phyloP scores from a whole-genome alignment of 2,888 invertebrate species.

The Patella ulyssiponensis region DNA sequence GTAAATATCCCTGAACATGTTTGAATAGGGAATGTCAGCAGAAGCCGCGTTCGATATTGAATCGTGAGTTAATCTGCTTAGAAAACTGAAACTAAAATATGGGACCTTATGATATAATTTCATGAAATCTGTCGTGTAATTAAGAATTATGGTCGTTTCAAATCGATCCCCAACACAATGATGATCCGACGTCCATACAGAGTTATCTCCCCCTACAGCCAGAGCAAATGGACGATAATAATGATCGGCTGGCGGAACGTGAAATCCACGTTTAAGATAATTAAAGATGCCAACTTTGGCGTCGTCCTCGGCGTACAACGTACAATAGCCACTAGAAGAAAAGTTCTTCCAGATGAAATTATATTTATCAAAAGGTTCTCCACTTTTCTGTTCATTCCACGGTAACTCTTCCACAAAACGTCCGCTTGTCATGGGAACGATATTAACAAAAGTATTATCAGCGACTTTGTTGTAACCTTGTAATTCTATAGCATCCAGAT shows the following conservation, averaged over 20 bases:
- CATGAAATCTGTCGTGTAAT: constrained; percentile 76
- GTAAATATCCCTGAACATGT: constrained; percentile 75
- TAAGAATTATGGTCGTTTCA: constrained; percentile 80
- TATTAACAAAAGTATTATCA: constrained; percentile 92
- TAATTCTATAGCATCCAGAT: constrained; percentile 83
- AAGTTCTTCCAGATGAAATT: constrained; percentile 88
- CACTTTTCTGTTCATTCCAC: constrained; percentile 19
- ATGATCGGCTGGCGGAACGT: constrained; percentile 84
- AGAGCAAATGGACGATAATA: constrained; percentile 83
- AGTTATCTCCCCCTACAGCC: constrained; percentile 70
- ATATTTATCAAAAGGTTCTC: constrained; percentile 66
- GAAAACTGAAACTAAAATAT: constrained; percentile 88
- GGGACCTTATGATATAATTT: constrained; percentile 76
- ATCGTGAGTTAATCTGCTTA: constrained; percentile 86
- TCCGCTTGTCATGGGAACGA: constrained; percentile 81
- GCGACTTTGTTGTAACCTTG: constrained; percentile 93
- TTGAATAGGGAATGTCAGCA: constrained; percentile 79
- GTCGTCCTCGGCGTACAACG: constrained; percentile 86
- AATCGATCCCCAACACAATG: constrained; percentile 80
- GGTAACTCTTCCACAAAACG: constrained; percentile 30
- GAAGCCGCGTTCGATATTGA: constrained; percentile 83
- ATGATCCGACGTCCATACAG: constrained; percentile 31
- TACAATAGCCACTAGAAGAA: constrained; percentile 81
- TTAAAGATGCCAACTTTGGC: constrained; percentile 84
- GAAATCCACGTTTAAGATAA: constrained; percentile 82